Evolutionary conservation across 2,113 vertebrate genomes (phyloP), one percentile per base, ranked within the genome.

Genomic region (Morone chrysops): DNA sequence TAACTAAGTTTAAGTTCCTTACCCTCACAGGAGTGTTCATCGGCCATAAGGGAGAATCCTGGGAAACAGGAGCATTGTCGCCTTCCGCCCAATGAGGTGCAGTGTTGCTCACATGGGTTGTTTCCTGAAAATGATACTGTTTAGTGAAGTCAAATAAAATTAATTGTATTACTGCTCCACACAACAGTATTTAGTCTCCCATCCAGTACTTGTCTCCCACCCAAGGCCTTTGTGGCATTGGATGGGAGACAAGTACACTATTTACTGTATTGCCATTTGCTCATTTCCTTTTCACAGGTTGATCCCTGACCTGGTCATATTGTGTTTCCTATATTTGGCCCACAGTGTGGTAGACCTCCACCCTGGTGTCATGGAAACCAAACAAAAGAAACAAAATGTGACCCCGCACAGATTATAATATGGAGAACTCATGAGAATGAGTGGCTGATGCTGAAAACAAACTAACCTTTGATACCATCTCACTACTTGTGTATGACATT

Each of bases 21-120:
- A 96, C 97, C 97, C 93, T 97, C 95, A 78, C 97, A 98, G 5
- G 96, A 96, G 75, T 81, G 75, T 1, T 94, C 95, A 1, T 98
- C 96, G 0, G 94, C 89, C 95, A 94, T 94, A 38, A 97, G 92
- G 0, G 95, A 94, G 16, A 96, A 98, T 0, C 97, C 97, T 0
- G 94, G 79, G 9, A 92, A 94, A 87, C 97, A 98, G 72, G 96
- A 97, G 87, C 97, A 98, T 6, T 93, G 91, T 0, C 90, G 94
- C 0, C 83, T 83, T 76, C 93, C 94, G 4, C 85, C 95, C 71
- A 94, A 74, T 2, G 94, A 25, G 36, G 17, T 90, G 93, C 97
- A 98, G 61, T 95, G 90, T 78, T 98, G 97, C 85, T 95, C 94
- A 89, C 97, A 98, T 75, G 95, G 96, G 47, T 93, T 87, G 0